Conservation (phyloP, 2,797 vertebrate species). For the Brachymystax lenok region DNA sequence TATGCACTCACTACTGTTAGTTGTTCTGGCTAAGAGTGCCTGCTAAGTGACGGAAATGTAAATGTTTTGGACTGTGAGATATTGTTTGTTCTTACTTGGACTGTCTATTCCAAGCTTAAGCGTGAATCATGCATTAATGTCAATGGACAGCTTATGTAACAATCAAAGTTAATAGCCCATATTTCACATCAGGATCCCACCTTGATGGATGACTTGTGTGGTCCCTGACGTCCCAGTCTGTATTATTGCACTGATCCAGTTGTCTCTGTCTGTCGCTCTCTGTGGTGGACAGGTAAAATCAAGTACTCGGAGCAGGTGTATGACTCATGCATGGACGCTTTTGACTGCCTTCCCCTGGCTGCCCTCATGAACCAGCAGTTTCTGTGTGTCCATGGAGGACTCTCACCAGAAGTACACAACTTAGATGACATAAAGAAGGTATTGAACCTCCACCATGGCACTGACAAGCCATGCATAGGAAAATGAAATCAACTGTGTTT, state of each 20-base stretch:
- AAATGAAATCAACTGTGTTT: neutral
- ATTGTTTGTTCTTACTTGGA: neutral
- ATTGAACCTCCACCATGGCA: conserved; percentile 6
- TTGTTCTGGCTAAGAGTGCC: no score
- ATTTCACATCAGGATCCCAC: neutral
- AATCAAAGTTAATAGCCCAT: neutral
- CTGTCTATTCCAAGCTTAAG: neutral
- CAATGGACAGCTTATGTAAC: neutral
- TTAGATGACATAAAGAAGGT: conserved; percentile 87
- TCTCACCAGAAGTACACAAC: conserved; percentile 84
- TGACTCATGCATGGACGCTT: conserved; percentile 84
- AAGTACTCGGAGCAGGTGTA: conserved; percentile 87
- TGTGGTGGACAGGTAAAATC: conserved; percentile 78
- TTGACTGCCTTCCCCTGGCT: conserved; percentile 84
- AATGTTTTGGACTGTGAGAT: no score
- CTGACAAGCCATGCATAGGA: conserved; percentile 10
- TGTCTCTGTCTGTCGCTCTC: conserved; percentile 12
- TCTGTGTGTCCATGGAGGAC: conserved; percentile 83
- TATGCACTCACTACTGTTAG: no score
- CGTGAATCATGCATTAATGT: neutral
- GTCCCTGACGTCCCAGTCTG: neutral
- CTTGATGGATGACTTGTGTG: neutral
- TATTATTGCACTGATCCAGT: neutral
- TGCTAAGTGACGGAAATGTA: no score
- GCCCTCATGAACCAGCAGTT: conserved; percentile 88